These are phyloP conservation scores for Chaenodraco wilsoni DNA, from an alignment of 2,797 vertebrate species.

Conservation along the genomic window DNA sequence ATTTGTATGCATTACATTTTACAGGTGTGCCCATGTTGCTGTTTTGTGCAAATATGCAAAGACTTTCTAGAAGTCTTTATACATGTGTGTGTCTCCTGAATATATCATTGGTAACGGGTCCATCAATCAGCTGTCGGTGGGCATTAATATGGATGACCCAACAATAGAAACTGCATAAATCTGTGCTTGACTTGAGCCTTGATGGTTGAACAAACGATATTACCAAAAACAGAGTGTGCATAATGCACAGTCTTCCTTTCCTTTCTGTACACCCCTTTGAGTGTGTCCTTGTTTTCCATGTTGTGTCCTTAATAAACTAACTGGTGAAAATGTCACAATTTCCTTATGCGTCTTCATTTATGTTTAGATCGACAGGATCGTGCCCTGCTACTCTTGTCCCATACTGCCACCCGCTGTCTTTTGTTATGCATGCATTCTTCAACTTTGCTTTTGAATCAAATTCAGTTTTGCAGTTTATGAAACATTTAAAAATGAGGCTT, in stretches of 20 bases:
- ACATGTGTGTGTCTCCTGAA: background rate
- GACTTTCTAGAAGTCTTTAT: background rate
- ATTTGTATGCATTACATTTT: background rate
- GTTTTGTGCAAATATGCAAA: background rate
- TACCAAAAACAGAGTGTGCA: background rate
- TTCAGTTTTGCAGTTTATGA: background rate
- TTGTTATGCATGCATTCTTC: background rate
- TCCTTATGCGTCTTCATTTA: background rate
- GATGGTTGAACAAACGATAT: too few species aligned
- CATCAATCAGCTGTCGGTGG: background rate
- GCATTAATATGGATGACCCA: background rate
- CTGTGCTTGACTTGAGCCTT: background rate
- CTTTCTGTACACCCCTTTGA: background rate
- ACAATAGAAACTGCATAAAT: background rate
- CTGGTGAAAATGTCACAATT: background rate
- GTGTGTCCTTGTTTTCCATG: background rate
- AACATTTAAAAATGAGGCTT: background rate
- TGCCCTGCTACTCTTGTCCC: background rate
- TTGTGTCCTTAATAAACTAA: background rate
- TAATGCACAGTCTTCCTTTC: background rate
- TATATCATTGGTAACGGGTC: background rate
- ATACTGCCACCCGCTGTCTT: slow-evolving; percentile 17
- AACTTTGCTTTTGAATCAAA: background rate
- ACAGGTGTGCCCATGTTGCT: background rate
- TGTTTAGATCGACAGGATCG: background rate